Evolutionary conservation across 2,888 invertebrate genomes (phyloP), one percentile per base, ranked within the genome.

Genomic region (Ornithoptera alexandrae): DNA sequence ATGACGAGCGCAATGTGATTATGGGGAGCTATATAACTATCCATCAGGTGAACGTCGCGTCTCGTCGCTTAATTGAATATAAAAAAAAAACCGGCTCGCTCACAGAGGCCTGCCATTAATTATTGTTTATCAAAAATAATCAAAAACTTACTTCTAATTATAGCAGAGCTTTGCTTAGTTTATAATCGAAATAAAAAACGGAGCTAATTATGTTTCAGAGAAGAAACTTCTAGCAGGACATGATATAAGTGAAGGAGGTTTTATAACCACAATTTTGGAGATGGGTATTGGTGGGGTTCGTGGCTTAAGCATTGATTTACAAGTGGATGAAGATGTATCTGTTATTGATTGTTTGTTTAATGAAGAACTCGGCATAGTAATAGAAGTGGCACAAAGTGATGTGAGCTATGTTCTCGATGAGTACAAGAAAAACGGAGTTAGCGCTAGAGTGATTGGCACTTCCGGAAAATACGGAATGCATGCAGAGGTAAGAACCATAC

Each of bases 211-310:
- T 73, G 70, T 71, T 75, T 83, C 82, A 96, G 96, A 95, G 75
- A 93, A 93, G 5, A 94, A 94, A 81, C 86, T 97, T 15, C 83
- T 96, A 53, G 94, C 98, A 7, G 98, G 99, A 0, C 99, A 99
- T 84, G 99, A 99, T 85, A 94, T 99, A 7, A 99, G 98, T 83
- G 99, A 99, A 90, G 99, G 99, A 30, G 99, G 99, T 46, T 92
- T 99, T 50, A 93, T 99, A 59, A 97, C 97, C 0, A 97, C 97
- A 76, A 86, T 97, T 0, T 83, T 99, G 71, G 99, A 99, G 91
- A 99, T 99, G 98, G 96, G 97, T n/a, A 97, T 99, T 82, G 98
- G 95, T 69, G 98, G 99, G 56, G 92, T 98, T 70, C 95, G 96
- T 76, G 98, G 98, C 1, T 79, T 98, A 20, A 89, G 94, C 20